phyloP scores from a whole-genome alignment of 1,140 invertebrate species.

The Gryon sp. region DNA sequence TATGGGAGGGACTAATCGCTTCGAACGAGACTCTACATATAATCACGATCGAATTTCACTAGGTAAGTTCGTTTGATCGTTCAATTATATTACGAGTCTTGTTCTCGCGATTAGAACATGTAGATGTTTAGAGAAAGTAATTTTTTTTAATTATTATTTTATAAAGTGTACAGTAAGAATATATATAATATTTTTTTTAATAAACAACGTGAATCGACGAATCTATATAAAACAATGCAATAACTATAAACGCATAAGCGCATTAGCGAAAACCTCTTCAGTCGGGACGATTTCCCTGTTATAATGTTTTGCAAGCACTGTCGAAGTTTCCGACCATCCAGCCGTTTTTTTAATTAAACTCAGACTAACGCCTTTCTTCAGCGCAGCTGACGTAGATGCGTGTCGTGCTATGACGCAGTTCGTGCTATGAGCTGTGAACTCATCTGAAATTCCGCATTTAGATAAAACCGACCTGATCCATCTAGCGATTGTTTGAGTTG shows the following conservation, averaged over 20 bases:
- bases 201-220: background rate
- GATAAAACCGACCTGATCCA: background rate
- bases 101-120: background rate
- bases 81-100: background rate
- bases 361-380: background rate
- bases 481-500: background rate
- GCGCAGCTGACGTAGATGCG: background rate
- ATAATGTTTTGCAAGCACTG: slow-evolving; percentile 1
- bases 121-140: background rate
- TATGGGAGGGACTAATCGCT: background rate
- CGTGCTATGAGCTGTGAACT: slow-evolving; percentile 1
- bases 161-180: background rate
- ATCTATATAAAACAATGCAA: background rate
- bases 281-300: background rate
- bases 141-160: background rate
- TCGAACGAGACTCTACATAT: background rate
- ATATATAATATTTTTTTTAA: background rate
- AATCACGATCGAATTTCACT: too few species aligned
- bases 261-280: background rate
- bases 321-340: background rate
- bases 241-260: background rate
- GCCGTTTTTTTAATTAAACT: background rate
- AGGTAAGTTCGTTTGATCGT: background rate
- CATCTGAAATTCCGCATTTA: background rate
- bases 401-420: too few species aligned